Percentiles rank a stretch among this genome's conserved stretches.
Conservation (phyloP, 1,140 invertebrate genomes). For the Kradibia gibbosae region DNA sequence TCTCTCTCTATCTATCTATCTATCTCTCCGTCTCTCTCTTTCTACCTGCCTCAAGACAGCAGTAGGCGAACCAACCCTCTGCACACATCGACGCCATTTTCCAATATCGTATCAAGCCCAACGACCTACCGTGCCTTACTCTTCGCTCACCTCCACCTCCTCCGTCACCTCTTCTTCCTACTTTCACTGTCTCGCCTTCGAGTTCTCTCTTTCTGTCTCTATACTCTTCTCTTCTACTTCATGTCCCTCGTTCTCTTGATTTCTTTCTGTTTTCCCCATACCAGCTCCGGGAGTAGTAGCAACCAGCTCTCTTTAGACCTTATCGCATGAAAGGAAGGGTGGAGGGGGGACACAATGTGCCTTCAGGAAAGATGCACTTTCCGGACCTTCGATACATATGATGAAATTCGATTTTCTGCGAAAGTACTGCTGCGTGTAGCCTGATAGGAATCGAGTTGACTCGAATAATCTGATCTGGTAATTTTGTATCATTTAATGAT, state of each 20-base stretch:
- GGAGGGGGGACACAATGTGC: neutral
- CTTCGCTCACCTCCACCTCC: slow-evolving; percentile 22
- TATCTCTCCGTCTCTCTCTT: slow-evolving; percentile 53
- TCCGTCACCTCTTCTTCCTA: slow-evolving; percentile 23
- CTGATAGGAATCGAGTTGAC: neutral
- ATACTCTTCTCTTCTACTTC: slow-evolving; percentile 24
- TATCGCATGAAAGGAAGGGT: slow-evolving; percentile 9
- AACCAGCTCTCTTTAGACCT: slow-evolving; percentile 11
- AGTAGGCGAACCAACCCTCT: slow-evolving; percentile 55
- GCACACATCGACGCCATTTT: slow-evolving; percentile 71
- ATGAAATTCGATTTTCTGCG: slow-evolving; percentile 28
- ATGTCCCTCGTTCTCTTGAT: slow-evolving; percentile 40
- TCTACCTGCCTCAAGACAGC: slow-evolving; percentile 45
- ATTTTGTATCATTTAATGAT: neutral
- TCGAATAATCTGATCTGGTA: neutral
- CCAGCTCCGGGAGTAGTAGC: neutral
- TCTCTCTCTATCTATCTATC: slow-evolving; percentile 49
- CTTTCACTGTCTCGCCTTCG: slow-evolving; percentile 1
- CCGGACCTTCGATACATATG: neutral
- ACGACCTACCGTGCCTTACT: slow-evolving; percentile 18
- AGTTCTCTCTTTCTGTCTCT: slow-evolving; percentile 26
- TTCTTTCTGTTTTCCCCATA: slow-evolving; percentile 22
- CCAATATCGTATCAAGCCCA: slow-evolving; percentile 69
- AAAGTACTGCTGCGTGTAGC: neutral
- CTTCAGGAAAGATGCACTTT: slow-evolving; percentile 34